phyloP scores from a whole-genome alignment of 64 coral and sea anemone genomes.

The Montipora sp. region DNA sequence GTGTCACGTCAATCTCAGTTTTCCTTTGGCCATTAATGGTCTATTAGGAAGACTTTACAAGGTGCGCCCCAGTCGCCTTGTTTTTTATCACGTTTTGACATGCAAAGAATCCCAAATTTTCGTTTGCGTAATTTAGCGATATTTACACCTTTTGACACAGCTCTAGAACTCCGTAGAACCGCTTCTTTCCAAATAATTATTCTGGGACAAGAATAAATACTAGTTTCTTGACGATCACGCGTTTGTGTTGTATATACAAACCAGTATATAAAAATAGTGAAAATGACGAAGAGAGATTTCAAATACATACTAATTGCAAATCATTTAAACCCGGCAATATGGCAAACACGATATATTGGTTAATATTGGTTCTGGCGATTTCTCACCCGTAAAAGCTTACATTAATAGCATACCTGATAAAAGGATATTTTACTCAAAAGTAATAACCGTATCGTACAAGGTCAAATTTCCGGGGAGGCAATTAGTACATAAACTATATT shows the following conservation, averaged over 20 bases:
- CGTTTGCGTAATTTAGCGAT: not conserved
- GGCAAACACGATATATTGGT: no score
- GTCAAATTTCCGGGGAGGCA: not conserved
- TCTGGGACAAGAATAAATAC: no score
- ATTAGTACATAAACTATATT: not conserved
- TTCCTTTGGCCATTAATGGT: no score
- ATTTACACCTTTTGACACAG: not conserved
- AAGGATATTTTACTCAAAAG: not conserved
- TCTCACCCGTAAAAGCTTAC: not conserved
- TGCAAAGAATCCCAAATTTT: not conserved
- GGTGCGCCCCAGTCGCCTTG: not conserved
- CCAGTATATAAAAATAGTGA: no score
- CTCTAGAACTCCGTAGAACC: not conserved
- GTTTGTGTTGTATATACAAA: no score
- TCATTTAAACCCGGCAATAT: no score
- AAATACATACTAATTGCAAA: no score
- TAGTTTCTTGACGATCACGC: no score
- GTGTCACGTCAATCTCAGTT: no score
- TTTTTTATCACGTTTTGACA: not conserved
- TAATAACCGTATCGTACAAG: not conserved
- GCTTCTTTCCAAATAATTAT: not conserved
- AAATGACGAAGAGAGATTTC: no score
- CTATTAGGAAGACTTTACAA: not conserved
- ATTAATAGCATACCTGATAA: not conserved
- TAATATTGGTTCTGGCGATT: not conserved